Conservation (phyloP, 2,797 vertebrate species). For the Chrosomus eos region DNA sequence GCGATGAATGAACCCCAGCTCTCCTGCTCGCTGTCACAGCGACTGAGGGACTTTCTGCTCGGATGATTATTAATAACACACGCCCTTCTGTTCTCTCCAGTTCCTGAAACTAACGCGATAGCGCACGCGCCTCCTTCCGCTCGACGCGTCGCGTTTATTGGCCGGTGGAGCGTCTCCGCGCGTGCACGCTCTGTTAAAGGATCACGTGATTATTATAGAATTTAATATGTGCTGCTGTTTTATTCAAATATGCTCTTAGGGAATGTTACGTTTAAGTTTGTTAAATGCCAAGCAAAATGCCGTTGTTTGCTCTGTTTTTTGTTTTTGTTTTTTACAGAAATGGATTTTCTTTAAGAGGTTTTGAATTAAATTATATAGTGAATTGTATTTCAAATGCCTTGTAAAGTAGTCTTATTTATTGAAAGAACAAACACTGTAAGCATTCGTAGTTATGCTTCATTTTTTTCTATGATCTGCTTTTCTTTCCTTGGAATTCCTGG, state of each 20-base stretch:
- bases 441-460: too few species aligned
- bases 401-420: too few species aligned
- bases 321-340: neutral
- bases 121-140: slow-evolving; percentile 56
- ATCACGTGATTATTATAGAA: neutral
- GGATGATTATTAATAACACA: slow-evolving; percentile 63
- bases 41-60: slow-evolving; percentile 65
- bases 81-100: slow-evolving; percentile 60
- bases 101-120: slow-evolving; percentile 63
- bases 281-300: neutral
- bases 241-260: neutral
- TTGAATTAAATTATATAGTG: too few species aligned
- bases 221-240: neutral
- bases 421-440: neutral
- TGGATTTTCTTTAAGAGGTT: too few species aligned
- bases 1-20: neutral
- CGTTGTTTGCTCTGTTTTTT: too few species aligned
- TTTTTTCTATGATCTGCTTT: too few species aligned
- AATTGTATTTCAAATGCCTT: too few species aligned
- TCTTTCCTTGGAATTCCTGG: neutral
- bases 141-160: slow-evolving; percentile 50
- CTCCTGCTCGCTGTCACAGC: slow-evolving; percentile 49
- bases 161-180: slow-evolving; percentile 18
- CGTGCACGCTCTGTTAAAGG: neutral
- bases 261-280: neutral